These are phyloP conservation scores for Acromyrmex charruanus DNA, from an alignment of 1,140 invertebrate species.

Conservation along the genomic window DNA sequence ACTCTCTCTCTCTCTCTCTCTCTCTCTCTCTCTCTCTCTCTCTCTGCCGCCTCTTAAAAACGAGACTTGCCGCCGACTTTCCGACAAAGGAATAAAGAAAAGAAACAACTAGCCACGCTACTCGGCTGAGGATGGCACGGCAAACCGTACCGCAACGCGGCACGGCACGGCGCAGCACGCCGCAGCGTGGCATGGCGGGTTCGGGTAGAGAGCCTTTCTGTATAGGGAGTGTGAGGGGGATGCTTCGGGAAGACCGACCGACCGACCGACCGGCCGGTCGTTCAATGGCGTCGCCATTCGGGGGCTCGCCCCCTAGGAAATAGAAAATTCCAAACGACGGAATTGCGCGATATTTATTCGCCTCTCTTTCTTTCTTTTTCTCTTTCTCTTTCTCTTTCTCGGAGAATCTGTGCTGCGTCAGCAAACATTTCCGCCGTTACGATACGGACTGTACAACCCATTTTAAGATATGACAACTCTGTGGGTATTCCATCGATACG, in stretches of 20 bases:
- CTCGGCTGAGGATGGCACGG: constrained; percentile 83
- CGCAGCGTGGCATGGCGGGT: constrained; percentile 73
- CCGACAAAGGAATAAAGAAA: constrained; percentile 86
- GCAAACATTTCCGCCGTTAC: neutral
- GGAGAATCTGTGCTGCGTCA: neutral
- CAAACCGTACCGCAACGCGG: constrained; percentile 72
- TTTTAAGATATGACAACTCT: neutral
- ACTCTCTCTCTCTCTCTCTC: constrained; percentile 37
- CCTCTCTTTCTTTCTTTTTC: no score
- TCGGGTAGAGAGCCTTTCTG: constrained; percentile 78
- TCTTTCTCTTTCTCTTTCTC: neutral
- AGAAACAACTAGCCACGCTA: constrained; percentile 85
- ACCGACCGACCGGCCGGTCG: constrained; percentile 67
- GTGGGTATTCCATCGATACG: neutral
- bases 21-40: neutral
- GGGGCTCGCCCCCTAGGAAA: constrained; percentile 1
- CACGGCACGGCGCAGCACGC: constrained; percentile 67
- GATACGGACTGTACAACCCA: neutral
- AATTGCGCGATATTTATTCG: neutral
- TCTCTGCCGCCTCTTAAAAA: constrained; percentile 80
- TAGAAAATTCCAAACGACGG: constrained; percentile 4
- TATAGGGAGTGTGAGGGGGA: constrained; percentile 73
- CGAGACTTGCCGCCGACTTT: constrained; percentile 86
- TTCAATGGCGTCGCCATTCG: constrained; percentile 78
- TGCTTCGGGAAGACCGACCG: constrained; percentile 39